Percentiles rank a stretch among this genome's conserved stretches.
phyloP scores from a whole-genome alignment of 2,888 invertebrate genomes.

The Pogonocherus hispidulus region DNA sequence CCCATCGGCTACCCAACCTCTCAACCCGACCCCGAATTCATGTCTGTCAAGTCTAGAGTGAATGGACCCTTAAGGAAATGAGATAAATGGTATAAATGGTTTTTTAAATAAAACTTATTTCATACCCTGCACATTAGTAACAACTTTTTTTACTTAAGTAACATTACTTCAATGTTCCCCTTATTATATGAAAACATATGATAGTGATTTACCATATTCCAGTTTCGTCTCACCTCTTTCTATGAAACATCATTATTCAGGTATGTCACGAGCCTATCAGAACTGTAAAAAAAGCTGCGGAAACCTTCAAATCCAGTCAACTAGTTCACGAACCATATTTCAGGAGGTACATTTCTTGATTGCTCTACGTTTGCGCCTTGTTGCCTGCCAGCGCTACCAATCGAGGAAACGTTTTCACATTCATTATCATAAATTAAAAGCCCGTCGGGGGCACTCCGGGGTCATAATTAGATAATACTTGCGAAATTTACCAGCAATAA shows the following conservation, averaged over 20 bases:
- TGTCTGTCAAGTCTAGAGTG: no score
- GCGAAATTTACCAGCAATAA: not conserved
- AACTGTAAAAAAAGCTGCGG: not conserved
- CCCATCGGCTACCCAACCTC: no score
- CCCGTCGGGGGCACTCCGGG: not conserved
- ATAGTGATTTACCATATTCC: not conserved
- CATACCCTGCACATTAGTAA: no score
- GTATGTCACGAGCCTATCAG: not conserved
- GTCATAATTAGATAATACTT: not conserved
- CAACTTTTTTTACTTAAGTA: no score
- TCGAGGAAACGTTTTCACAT: slow-evolving; percentile 4
- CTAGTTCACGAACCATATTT: not conserved
- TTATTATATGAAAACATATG: not conserved
- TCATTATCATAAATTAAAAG: not conserved
- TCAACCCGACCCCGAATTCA: no score
- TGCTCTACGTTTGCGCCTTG: not conserved
- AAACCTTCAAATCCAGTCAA: not conserved
- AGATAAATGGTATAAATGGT: no score
- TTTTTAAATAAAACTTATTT: no score
- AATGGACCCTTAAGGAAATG: no score
- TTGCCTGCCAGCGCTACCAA: not conserved
- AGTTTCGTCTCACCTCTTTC: not conserved
- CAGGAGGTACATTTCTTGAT: not conserved
- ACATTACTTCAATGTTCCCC: not conserved
- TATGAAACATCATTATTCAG: not conserved